Percentiles rank a stretch among this genome's conserved stretches.
These are phyloP conservation scores for Catharus fuscescens DNA, from an alignment of 2,113 vertebrate genomes.

Conservation along the genomic window DNA sequence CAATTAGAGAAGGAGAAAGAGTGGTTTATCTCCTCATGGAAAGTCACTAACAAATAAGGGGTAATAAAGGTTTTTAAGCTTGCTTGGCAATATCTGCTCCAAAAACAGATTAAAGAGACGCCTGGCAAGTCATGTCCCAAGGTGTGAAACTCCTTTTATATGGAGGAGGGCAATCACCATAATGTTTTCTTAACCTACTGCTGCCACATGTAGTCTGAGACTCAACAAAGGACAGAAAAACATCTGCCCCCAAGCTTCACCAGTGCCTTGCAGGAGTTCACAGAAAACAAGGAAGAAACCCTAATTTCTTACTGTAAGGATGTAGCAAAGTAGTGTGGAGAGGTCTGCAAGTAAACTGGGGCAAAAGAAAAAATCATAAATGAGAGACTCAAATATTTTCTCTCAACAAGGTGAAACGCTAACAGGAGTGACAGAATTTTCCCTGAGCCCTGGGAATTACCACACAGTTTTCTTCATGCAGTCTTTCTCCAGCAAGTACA, in stretches of 20 bases:
- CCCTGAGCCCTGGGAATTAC: neutral
- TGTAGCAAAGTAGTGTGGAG: neutral
- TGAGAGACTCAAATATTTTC: neutral
- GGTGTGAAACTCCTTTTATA: neutral
- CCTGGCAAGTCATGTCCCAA: neutral
- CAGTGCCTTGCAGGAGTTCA: neutral
- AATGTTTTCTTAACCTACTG: neutral
- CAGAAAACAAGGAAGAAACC: neutral
- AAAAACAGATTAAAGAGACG: neutral
- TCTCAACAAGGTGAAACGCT: rapidly evolving
- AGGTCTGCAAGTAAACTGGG: neutral
- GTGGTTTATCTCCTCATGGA: neutral
- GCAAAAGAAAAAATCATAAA: neutral
- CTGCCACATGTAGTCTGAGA: neutral
- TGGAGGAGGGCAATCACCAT: neutral
- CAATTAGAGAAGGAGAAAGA: neutral
- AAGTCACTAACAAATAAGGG: neutral
- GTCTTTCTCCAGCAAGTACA: neutral
- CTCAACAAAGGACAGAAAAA: neutral
- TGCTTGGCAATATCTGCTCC: neutral
- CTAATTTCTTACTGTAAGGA: neutral
- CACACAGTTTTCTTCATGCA: neutral
- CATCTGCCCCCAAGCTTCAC: neutral
- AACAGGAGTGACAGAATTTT: neutral
- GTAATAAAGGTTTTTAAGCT: neutral